Evolutionary conservation across 2,888 invertebrate species (phyloP), one percentile per base, ranked within the genome.

Genomic region (Cataglyphis livida): DNA sequence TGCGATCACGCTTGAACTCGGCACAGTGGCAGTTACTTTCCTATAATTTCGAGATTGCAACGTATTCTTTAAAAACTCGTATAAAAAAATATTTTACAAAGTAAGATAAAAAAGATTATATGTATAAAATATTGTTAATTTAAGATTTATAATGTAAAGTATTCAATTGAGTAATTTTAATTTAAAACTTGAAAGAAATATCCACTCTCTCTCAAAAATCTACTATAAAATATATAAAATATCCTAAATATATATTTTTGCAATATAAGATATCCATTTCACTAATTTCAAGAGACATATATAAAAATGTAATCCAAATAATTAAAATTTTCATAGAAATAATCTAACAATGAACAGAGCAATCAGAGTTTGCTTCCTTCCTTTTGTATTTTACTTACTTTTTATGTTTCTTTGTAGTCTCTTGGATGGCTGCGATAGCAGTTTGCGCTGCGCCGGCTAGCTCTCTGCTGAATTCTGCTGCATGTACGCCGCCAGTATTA

Each of bases 361-460:
- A 57, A 57, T 21, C 51, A 9, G 28, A 18, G 7, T 57, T 57
- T 4, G 21, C 6, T 51, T 71, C 3, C 35, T 73, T 73, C 25
- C 10, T 35, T 21, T 35, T 32, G 25, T 32, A 32, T 62, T 18
- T 3, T 44, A 66, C 82, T 18, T 94, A 96, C 96, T 96, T 96
- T 93, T 96, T 96, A 90, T 96, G 96, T 90, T 96, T 96, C 91
- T 96, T 96, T 84, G 96, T 96, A 57, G 95, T 96, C 87, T 96
- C 96, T 92, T 96, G 97, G 87, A 96, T 96, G 9, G 96, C 96
- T 89, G 97, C 97, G 74, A 97, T 95, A 0, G 97, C 96, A 81
- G 96, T 97, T 93, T 97, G 97, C 1, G 97, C 96, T 0, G 97
- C 97, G 3, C 97, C 96, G 9, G 97, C 96, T 81, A 97, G 95